A percentile compares a stretch with the other conserved stretches of the same genome.
phyloP scores from a whole-genome alignment of 2,888 invertebrate genomes.

The Odontomyia ornata region DNA sequence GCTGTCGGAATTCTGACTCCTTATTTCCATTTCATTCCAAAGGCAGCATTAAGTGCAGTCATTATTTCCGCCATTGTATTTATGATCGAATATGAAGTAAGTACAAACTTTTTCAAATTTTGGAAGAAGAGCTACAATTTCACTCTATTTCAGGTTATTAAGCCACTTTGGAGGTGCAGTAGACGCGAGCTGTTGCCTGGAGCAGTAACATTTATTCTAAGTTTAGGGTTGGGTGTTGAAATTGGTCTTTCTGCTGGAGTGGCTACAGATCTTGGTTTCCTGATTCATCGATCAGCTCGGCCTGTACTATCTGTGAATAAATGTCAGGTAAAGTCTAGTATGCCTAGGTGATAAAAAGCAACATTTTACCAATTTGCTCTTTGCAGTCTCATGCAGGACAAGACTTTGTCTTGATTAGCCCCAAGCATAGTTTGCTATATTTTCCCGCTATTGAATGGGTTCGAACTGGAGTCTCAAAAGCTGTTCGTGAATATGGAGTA shows the following conservation, averaged over 20 bases:
- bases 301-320: slow-evolving; percentile 80
- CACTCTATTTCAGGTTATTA: slow-evolving; percentile 69
- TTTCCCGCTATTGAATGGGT: slow-evolving; percentile 88
- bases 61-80: slow-evolving; percentile 95
- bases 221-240: slow-evolving; percentile 84
- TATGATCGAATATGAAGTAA: slow-evolving; percentile 89
- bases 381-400: slow-evolving; percentile 73
- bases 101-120: neutral
- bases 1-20: slow-evolving; percentile 88
- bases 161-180: slow-evolving; percentile 85
- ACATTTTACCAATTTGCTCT: slow-evolving; percentile 50
- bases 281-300: slow-evolving; percentile 83
- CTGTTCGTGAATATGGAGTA: slow-evolving; percentile 73
- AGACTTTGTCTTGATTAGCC: slow-evolving; percentile 79
- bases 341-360: neutral
- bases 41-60: slow-evolving; percentile 88
- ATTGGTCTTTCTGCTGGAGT: slow-evolving; percentile 87
- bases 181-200: slow-evolving; percentile 81
- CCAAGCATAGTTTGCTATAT: slow-evolving; percentile 79
- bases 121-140: neutral
- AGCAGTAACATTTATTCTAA: slow-evolving; percentile 84
- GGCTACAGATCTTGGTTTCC: slow-evolving; percentile 77
- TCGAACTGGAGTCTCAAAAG: slow-evolving; percentile 78
- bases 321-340: slow-evolving; percentile 67
- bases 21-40: slow-evolving; percentile 89